Percentiles rank a stretch among this genome's conserved stretches.
These are phyloP conservation scores for Macrophya annulata DNA, from an alignment of 2,888 invertebrate species.

Conservation along the genomic window DNA sequence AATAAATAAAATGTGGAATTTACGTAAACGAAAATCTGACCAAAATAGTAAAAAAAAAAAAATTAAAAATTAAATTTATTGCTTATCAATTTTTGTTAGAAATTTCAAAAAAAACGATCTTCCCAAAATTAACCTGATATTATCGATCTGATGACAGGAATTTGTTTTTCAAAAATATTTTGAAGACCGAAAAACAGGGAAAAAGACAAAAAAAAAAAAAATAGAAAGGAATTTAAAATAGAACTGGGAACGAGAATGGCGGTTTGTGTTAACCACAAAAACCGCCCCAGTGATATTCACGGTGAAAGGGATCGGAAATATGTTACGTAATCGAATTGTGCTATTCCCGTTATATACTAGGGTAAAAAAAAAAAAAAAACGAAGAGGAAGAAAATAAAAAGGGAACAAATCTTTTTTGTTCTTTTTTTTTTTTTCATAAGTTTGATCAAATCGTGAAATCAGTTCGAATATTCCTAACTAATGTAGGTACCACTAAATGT, in stretches of 20 bases:
- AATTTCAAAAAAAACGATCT: too few relatives aligned
- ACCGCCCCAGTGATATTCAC: neutral
- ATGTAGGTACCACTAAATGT: neutral
- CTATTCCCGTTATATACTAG: neutral
- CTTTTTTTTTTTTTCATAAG: neutral
- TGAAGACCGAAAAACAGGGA: neutral
- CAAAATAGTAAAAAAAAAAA: neutral
- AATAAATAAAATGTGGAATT: neutral
- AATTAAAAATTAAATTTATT: neutral
- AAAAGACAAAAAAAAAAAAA: neutral
- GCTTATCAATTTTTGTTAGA: too few relatives aligned
- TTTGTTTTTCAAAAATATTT: neutral
- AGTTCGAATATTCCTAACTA: neutral
- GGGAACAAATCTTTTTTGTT: too few relatives aligned
- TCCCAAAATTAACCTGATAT: neutral
- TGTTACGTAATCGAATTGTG: conserved; percentile 31
- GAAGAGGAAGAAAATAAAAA: too few relatives aligned
- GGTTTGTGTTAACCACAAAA: neutral
- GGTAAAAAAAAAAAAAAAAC: neutral
- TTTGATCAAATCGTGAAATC: neutral
- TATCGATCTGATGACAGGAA: neutral
- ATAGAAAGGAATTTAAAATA: neutral
- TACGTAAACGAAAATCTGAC: neutral
- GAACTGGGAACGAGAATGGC: neutral
- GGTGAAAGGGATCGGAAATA: conserved; percentile 13